Percentiles rank a stretch among this genome's conserved stretches.
Conservation (phyloP, 1,140 invertebrate genomes). For the Papilio polyxenes region DNA sequence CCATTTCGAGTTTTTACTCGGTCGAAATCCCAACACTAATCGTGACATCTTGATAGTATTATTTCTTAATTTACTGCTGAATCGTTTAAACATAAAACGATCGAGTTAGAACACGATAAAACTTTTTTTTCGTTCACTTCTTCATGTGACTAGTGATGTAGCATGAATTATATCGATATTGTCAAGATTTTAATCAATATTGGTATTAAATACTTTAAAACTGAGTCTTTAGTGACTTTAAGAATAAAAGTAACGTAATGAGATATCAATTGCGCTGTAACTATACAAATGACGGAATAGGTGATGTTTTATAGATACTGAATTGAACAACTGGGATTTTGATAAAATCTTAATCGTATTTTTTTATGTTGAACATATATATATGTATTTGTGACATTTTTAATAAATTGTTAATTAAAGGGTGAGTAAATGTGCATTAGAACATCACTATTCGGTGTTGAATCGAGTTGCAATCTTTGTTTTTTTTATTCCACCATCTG, state of each 20-base stretch:
- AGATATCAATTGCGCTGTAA: too few relatives aligned
- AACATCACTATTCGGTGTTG: constrained; percentile 21
- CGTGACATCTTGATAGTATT: background rate
- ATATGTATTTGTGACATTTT: background rate
- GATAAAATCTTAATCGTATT: background rate
- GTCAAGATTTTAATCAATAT: background rate
- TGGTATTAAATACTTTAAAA: background rate
- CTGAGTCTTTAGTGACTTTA: too few relatives aligned
- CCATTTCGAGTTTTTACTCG: too few relatives aligned
- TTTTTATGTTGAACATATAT: background rate
- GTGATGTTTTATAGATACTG: background rate
- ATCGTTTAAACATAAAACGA: constrained; percentile 14
- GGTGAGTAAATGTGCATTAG: background rate
- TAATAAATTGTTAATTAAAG: background rate
- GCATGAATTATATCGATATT: background rate
- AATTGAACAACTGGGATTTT: background rate
- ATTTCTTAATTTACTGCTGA: constrained; percentile 28
- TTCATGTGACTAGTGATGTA: constrained; percentile 10
- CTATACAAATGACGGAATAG: too few relatives aligned
- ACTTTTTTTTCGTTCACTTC: background rate
- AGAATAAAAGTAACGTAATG: too few relatives aligned
- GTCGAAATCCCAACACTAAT: too few relatives aligned
- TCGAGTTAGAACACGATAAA: constrained; percentile 11
- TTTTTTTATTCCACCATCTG: constrained; percentile 25
- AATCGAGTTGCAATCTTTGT: constrained; percentile 31